phyloP scores from a whole-genome alignment of 2,113 vertebrate species.

The Elephantulus edwardii region DNA sequence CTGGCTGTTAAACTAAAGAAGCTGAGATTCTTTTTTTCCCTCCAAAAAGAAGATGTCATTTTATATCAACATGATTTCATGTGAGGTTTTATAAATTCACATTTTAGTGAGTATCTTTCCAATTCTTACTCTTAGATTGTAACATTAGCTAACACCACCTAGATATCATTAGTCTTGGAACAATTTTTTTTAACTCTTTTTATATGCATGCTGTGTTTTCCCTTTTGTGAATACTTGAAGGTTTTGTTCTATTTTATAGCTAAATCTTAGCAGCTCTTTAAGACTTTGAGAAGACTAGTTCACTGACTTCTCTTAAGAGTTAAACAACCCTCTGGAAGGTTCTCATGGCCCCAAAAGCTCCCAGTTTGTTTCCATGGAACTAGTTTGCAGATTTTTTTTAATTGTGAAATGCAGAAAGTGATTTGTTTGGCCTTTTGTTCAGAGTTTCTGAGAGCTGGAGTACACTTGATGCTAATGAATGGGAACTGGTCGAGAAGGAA shows the following conservation, averaged over 20 bases:
- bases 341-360: background rate
- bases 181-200: no score
- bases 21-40: background rate
- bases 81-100: constrained; percentile 11
- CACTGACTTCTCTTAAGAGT: background rate
- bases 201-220: background rate
- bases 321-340: background rate
- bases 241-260: background rate
- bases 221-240: background rate
- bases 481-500: background rate
- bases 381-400: background rate
- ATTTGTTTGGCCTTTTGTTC: background rate
- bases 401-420: background rate
- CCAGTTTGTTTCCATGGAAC: background rate
- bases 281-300: background rate
- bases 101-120: constrained; percentile 4
- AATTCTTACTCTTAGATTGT: background rate
- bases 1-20: constrained; percentile 10
- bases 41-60: background rate
- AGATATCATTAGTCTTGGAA: background rate
- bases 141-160: no score
- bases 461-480: background rate
- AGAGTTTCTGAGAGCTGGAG: background rate
- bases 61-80: constrained; percentile 40
- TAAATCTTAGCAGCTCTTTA: background rate